These are phyloP conservation scores for Brachionus koreanus DNA, from an alignment of 1,140 invertebrate species.

Conservation along the genomic window DNA sequence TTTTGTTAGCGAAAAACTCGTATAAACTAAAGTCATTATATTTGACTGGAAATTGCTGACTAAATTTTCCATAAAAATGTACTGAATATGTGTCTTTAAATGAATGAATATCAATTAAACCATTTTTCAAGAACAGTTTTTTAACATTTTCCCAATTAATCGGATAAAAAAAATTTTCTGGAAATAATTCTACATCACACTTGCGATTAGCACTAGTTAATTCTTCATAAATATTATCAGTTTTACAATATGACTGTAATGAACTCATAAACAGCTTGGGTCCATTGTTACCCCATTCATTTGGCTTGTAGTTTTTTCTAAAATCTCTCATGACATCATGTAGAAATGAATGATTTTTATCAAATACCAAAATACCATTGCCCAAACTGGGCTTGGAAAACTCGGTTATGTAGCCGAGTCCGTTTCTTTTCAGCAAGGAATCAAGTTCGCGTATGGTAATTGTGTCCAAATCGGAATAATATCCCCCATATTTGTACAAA, in stretches of 20 bases:
- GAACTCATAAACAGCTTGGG: not conserved
- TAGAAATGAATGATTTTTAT: not conserved
- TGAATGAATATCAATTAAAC: not conserved
- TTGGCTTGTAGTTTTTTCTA: not conserved
- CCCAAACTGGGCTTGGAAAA: not conserved
- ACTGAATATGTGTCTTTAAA: not conserved
- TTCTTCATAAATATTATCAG: not conserved
- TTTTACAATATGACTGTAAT: not conserved
- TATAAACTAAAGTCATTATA: not conserved
- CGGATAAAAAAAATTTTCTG: slow-evolving; percentile 5
- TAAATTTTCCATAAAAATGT: slow-evolving; percentile 26
- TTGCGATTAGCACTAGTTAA: not conserved
- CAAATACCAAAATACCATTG: slow-evolving; percentile 4
- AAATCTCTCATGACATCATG: not conserved
- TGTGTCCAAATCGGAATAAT: slow-evolving; percentile 16
- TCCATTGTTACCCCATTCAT: not conserved
- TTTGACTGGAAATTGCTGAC: not conserved
- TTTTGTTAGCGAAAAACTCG: slow-evolving; percentile 5
- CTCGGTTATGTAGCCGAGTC: not conserved
- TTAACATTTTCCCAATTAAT: slow-evolving; percentile 3
- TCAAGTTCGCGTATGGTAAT: not conserved
- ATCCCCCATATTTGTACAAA: slow-evolving; percentile 13
- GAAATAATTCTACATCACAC: slow-evolving; percentile 12
- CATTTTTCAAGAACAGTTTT: not conserved
- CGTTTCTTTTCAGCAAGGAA: not conserved